These are phyloP conservation scores for Empidonax traillii DNA, from an alignment of 2,113 vertebrate species.

Conservation along the genomic window DNA sequence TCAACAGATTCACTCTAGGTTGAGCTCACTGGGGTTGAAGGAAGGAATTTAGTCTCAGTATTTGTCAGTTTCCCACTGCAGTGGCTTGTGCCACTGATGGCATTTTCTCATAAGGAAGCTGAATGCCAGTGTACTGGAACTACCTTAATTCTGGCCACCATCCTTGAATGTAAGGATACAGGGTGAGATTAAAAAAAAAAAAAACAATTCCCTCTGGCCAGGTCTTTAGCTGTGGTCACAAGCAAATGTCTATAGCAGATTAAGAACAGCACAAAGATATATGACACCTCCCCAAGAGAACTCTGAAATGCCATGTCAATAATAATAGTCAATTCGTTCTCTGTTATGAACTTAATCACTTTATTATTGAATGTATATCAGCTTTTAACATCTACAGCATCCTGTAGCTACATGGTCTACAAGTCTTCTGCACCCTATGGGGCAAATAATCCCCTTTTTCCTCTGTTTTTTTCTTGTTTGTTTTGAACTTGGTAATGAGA, in stretches of 20 bases:
- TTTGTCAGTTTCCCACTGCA: background rate
- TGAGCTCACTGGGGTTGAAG: background rate
- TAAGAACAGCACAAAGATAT: background rate
- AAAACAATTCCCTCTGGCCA: too few species aligned
- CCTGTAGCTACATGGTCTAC: background rate
- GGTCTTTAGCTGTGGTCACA: background rate
- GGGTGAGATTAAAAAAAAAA: background rate
- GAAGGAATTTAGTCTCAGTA: background rate
- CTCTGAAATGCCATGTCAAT: background rate
- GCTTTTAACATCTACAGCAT: background rate
- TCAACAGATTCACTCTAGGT: background rate
- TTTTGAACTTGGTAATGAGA: background rate
- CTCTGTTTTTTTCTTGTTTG: background rate
- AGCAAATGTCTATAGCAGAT: background rate
- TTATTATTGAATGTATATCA: background rate
- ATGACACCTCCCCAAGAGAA: background rate
- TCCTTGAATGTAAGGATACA: background rate
- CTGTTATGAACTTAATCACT: background rate
- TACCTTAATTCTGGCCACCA: background rate
- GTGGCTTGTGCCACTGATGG: background rate
- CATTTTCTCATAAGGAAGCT: background rate
- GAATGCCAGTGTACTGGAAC: background rate
- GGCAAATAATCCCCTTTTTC: background rate
- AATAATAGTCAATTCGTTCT: background rate
- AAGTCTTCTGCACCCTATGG: background rate